Percentiles rank a stretch among this genome's conserved stretches.
phyloP scores from a whole-genome alignment of 1,140 invertebrate genomes.

The Zaprionus vittiger region DNA sequence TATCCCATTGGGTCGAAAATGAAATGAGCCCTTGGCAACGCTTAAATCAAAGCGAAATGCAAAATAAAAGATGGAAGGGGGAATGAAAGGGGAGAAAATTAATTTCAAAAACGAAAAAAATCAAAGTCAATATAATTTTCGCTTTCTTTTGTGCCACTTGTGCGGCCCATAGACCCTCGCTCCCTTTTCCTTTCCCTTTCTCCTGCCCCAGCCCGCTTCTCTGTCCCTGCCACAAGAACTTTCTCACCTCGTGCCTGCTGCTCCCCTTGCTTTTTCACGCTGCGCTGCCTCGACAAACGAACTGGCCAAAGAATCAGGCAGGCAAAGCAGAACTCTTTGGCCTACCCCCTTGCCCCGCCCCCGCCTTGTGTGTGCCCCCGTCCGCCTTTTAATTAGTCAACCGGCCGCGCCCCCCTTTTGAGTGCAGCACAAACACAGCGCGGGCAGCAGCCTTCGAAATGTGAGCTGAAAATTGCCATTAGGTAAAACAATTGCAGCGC shows the following conservation, averaged over 20 bases:
- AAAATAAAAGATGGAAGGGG: neutral
- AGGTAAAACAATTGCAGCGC: slow-evolving; percentile 73
- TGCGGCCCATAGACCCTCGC: neutral
- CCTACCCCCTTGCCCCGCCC: neutral
- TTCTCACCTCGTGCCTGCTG: slow-evolving; percentile 6
- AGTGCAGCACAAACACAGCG: slow-evolving; percentile 66
- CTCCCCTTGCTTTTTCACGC: slow-evolving; percentile 21
- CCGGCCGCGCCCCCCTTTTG: slow-evolving; percentile 42
- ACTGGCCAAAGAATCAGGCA: slow-evolving; percentile 21
- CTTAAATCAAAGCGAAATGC: slow-evolving; percentile 25
- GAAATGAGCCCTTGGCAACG: slow-evolving; percentile 27
- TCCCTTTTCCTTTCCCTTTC: neutral
- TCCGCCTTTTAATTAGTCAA: slow-evolving; percentile 74
- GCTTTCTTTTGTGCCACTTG: slow-evolving; percentile 65
- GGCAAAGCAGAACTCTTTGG: neutral
- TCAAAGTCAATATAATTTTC: slow-evolving; percentile 81
- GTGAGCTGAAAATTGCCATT: slow-evolving; percentile 67
- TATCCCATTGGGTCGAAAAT: slow-evolving; percentile 4
- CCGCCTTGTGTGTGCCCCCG: neutral
- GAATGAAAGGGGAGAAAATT: slow-evolving; percentile 42
- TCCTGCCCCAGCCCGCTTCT: neutral
- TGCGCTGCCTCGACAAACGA: slow-evolving; percentile 38
- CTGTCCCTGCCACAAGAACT: slow-evolving; percentile 8
- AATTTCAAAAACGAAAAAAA: slow-evolving; percentile 53
- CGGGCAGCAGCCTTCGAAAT: slow-evolving; percentile 10